phyloP scores from a whole-genome alignment of 92 coral and sea anemone genomes.

The Phymanthus crucifer region DNA sequence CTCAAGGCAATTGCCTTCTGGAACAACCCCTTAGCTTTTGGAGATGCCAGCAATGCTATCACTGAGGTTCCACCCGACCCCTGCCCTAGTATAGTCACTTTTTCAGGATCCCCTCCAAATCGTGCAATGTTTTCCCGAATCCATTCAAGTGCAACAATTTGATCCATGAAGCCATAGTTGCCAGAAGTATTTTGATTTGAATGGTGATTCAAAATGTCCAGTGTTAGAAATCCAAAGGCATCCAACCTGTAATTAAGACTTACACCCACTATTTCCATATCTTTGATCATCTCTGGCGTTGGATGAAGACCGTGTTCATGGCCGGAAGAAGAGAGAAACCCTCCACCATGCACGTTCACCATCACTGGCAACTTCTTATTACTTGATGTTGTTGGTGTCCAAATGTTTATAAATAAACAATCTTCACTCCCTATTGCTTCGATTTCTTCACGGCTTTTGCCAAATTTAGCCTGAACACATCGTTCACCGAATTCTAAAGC shows the following conservation, averaged over 20 bases:
- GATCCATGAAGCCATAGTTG: constrained; percentile 83
- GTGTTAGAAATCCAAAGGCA: constrained; percentile 70
- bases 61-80: constrained; percentile 81
- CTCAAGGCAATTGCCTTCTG: constrained; percentile 69
- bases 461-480: constrained; percentile 59
- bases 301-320: constrained; percentile 57
- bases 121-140: constrained; percentile 50
- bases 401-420: constrained; percentile 69
- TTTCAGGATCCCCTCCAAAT: constrained; percentile 67
- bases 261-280: constrained; percentile 59
- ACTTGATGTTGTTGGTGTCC: constrained; percentile 42
- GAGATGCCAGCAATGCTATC: constrained; percentile 61
- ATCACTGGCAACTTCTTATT: constrained; percentile 55
- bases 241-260: constrained; percentile 72
- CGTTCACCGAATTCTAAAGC: constrained; percentile 57
- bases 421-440: constrained; percentile 58
- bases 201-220: constrained; percentile 37
- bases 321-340: constrained; percentile 55
- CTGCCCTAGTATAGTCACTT: constrained; percentile 69
- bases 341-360: constrained; percentile 68
- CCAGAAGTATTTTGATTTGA: constrained; percentile 58
- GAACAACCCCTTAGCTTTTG: constrained; percentile 61
- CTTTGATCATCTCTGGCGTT: constrained; percentile 49
- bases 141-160: constrained; percentile 68
- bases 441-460: constrained; percentile 10